A percentile compares a stretch with the other conserved stretches of the same genome.
Evolutionary conservation across 2,888 invertebrate species (phyloP).

Genomic region (Sphecodes monilicornis): DNA sequence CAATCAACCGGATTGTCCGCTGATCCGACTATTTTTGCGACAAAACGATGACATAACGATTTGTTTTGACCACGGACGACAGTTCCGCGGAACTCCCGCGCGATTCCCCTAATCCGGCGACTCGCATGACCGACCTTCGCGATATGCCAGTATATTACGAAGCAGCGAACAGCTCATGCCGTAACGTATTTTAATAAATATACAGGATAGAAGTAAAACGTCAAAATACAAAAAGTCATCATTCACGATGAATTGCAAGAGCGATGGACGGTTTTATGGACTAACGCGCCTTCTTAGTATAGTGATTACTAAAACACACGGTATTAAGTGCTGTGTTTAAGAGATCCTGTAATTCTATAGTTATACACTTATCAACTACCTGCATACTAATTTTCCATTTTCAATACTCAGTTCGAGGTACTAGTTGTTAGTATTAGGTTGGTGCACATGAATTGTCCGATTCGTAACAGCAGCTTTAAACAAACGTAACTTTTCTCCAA

Average conservation of each 20-base stretch:
- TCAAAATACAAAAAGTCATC: background rate
- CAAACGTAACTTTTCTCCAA: no score
- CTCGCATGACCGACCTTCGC: conserved; percentile 1
- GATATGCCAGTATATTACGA: background rate
- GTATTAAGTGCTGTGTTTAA: no score
- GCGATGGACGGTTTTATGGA: background rate
- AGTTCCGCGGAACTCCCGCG: background rate
- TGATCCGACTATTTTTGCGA: conserved; percentile 28
- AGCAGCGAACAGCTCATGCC: background rate
- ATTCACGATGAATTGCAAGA: background rate
- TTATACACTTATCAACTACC: no score
- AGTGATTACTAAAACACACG: background rate
- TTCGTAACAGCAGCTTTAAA: no score
- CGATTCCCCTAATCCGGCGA: conserved; percentile 1
- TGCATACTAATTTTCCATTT: no score
- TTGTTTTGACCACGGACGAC: background rate
- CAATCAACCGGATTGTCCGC: background rate
- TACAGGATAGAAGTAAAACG: background rate
- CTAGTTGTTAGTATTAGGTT: no score
- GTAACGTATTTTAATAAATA: background rate
- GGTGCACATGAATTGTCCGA: no score
- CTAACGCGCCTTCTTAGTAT: background rate
- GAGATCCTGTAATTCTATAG: background rate
- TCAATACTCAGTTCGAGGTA: no score
- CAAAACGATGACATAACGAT: background rate